Conservation (phyloP, 2,113 vertebrate genomes). For the Meleagris gallopavo region DNA sequence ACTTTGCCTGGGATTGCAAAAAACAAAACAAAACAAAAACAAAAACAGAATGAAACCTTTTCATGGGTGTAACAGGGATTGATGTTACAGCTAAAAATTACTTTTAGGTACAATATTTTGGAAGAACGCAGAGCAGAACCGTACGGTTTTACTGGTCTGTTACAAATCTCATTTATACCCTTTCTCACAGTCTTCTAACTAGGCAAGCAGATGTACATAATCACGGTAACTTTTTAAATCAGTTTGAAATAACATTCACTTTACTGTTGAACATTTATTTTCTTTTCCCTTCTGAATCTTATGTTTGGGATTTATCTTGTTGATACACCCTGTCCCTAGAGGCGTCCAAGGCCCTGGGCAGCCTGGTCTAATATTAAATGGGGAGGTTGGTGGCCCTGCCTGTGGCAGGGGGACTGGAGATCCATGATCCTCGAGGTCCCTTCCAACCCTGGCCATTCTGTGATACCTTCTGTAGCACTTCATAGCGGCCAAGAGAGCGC, state of each 20-base stretch:
- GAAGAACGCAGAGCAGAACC: not conserved
- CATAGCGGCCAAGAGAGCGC: not conserved
- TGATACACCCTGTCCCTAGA: not conserved
- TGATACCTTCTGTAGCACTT: not conserved
- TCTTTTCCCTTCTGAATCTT: accelerated
- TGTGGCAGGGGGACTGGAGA: too few relatives aligned
- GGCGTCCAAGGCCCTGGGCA: too few relatives aligned
- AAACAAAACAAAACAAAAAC: too few relatives aligned
- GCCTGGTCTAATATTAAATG: too few relatives aligned
- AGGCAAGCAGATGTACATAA: not conserved
- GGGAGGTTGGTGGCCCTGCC: too few relatives aligned
- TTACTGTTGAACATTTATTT: not conserved
- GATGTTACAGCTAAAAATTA: not conserved
- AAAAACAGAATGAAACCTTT: not conserved
- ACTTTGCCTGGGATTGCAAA: not conserved
- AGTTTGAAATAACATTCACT: not conserved
- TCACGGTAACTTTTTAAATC: not conserved
- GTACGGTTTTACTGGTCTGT: not conserved
- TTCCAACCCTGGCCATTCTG: too few relatives aligned
- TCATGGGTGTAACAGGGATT: not conserved
- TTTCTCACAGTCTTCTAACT: not conserved
- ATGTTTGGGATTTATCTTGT: not conserved
- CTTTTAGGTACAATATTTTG: not conserved
- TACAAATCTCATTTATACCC: not conserved
- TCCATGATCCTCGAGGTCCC: too few relatives aligned